These are phyloP conservation scores for Numenius arquata DNA, from an alignment of 2,113 vertebrate species.

Conservation along the genomic window DNA sequence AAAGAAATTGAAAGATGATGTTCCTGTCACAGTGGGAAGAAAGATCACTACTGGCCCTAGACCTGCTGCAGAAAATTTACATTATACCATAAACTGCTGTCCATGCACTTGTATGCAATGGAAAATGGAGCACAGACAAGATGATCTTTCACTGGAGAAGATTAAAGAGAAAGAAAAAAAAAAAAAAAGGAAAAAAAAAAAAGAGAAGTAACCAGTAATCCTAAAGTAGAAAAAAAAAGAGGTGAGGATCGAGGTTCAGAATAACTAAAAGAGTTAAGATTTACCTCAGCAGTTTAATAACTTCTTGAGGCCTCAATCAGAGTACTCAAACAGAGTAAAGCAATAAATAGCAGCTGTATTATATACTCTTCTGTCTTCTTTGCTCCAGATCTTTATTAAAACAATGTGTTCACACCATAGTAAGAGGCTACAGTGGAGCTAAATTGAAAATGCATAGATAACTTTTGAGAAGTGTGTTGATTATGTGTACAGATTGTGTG, in stretches of 20 bases:
- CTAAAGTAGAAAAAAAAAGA: not conserved
- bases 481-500: not conserved
- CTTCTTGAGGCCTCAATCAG: not conserved
- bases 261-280: constrained; percentile 32
- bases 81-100: not conserved
- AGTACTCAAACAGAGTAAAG: constrained; percentile 10
- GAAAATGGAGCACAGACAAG: not conserved
- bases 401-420: not conserved
- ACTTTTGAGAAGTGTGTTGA: not conserved
- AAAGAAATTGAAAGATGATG: not conserved
- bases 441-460: not conserved
- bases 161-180: not conserved
- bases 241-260: not conserved
- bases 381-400: constrained; percentile 2
- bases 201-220: not conserved
- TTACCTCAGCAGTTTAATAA: constrained; percentile 43
- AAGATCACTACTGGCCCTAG: not conserved
- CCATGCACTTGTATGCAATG: not conserved
- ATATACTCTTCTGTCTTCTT: not conserved
- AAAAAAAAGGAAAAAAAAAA: not conserved
- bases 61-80: not conserved
- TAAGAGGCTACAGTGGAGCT: not conserved
- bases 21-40: not conserved
- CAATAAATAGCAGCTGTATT: not conserved
- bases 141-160: constrained; percentile 8